Evolutionary conservation across 2,113 vertebrate species (phyloP), one percentile per base, ranked within the genome.

Genomic region (Lucifuga dentata): DNA sequence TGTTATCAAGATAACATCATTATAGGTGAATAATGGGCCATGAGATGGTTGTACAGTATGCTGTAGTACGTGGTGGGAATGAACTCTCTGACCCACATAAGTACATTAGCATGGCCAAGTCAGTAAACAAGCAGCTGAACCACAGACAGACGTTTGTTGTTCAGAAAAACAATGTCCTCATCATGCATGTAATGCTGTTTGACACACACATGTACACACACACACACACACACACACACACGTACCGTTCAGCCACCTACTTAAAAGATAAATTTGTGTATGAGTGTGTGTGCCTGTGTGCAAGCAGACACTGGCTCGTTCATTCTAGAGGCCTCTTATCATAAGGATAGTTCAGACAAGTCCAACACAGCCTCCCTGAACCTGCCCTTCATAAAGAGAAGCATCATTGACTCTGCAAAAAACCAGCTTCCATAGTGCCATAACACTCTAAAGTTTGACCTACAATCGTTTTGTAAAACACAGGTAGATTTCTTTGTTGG

Each of bases 391-490:
- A 68, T 79, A 86, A 76, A 78, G 80, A 87, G 79, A 86, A 85
- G 83, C 81, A 87, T 88, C 76, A 81, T 89, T 88, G 84, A 87
- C 81, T 76, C 63, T 64, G 63, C 55, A 73, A 68, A 69, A 55
- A 67, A 60, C 50, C 38, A 43, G 49, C 71, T 41, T 48, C 71
- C 57, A 75, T 3, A 32, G 66, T 76, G 73, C 77, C 76, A 57
- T 78, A 78, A 64, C 57, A 73, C 79, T 81, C 84, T 59, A 61
- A 65, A 68, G 79, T 84, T 75, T 86, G 65, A 46, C 65, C 68
- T 66, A 64, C 63, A 78, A 68, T 88, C 84, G 89, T 92, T 91
- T 91, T 87, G 81, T 88, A 90, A 92, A 60, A 44, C 65, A 80
- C 76, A 87, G 66, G 63, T 70, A 61, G 41, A 81, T 59, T 44